Conservation (phyloP, 2,113 vertebrate species). For the Megaleporinus macrocephalus region DNA sequence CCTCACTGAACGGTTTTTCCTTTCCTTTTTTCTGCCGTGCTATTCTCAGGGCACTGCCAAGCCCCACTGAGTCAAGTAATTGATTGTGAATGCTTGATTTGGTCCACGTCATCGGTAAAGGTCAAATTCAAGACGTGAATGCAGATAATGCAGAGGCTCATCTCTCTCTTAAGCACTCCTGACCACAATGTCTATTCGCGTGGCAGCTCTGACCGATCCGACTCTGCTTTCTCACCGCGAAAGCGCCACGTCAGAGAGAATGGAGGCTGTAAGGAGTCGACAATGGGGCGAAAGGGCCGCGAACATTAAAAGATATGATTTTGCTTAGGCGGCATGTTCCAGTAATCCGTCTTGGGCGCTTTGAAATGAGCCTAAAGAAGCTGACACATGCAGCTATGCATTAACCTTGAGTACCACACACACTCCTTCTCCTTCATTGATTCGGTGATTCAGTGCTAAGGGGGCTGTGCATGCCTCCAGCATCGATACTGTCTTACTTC, state of each 20-base stretch:
- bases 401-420: slow-evolving; percentile 44
- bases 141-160: slow-evolving; percentile 35
- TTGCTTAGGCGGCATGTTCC: slow-evolving; percentile 72
- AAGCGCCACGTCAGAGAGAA: neutral
- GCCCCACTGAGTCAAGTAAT: slow-evolving; percentile 64
- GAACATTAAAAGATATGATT: slow-evolving; percentile 63
- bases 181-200: neutral
- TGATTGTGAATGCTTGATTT: slow-evolving; percentile 63
- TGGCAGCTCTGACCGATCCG: neutral
- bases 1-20: slow-evolving; percentile 4
- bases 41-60: slow-evolving; percentile 52
- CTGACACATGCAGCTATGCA: slow-evolving; percentile 45
- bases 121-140: slow-evolving; percentile 62
- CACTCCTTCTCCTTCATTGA: slow-evolving; percentile 11
- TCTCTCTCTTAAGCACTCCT: neutral
- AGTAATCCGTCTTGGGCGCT: slow-evolving; percentile 67
- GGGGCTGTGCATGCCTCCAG: neutral
- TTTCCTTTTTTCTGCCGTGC: neutral
- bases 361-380: slow-evolving; percentile 49
- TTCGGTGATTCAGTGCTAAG: slow-evolving; percentile 26
- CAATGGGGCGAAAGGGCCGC: slow-evolving; percentile 4
- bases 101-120: slow-evolving; percentile 63
- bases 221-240: neutral
- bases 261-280: slow-evolving; percentile 5
- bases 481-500: slow-evolving; percentile 16